Evolutionary conservation across 2,113 vertebrate genomes (phyloP).

Genomic region (Acrocephalus kingi): DNA sequence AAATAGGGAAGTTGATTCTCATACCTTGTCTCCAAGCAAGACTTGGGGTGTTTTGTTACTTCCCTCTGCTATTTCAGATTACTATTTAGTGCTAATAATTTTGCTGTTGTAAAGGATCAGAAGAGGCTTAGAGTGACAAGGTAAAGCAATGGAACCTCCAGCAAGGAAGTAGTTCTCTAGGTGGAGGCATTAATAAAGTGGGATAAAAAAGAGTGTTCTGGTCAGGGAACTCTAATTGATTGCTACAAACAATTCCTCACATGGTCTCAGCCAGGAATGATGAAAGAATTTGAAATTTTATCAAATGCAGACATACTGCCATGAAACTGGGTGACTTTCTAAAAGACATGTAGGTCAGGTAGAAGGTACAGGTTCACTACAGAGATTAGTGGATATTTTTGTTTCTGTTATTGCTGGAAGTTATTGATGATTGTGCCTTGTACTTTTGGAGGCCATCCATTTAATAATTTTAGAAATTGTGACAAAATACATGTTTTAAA

Average conservation of each 20-base stretch:
- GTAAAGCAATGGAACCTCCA: neutral
- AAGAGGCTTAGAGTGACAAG: neutral
- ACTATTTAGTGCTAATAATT: neutral
- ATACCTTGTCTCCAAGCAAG: neutral
- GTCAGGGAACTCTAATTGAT: neutral
- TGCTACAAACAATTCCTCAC: neutral
- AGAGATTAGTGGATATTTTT: neutral
- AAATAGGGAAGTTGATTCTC: neutral
- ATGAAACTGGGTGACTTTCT: neutral
- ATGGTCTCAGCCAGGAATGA: neutral
- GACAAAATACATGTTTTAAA: neutral
- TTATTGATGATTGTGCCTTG: neutral
- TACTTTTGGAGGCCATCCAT: neutral
- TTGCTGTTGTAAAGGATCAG: neutral
- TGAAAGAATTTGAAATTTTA: neutral
- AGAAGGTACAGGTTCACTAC: neutral
- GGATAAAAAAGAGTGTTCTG: neutral
- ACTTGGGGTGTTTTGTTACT: neutral
- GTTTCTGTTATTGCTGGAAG: neutral
- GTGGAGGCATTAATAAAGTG: neutral
- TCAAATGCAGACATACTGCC: neutral
- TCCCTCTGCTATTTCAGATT: neutral
- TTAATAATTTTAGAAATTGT: neutral
- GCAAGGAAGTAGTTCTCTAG: neutral
- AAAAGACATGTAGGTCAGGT: neutral